Evolutionary conservation across 2,888 invertebrate genomes (phyloP).

Genomic region (Calliopum simillimum): DNA sequence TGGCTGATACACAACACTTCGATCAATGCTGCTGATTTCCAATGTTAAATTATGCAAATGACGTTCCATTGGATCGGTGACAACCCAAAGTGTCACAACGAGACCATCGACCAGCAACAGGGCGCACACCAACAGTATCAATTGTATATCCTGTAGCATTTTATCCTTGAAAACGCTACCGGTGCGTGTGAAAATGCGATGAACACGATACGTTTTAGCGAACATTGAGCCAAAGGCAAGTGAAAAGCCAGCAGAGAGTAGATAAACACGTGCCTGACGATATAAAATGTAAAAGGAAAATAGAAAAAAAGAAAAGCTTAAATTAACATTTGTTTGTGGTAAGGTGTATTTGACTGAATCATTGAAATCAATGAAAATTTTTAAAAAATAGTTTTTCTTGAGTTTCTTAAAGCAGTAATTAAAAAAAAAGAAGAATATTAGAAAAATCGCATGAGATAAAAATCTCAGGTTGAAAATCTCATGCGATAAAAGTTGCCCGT

Average conservation of each 20-base stretch:
- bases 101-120: constrained; percentile 85
- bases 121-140: constrained; percentile 85
- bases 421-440: too few species aligned
- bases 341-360: not conserved
- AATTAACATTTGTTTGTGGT: not conserved
- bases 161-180: constrained; percentile 90
- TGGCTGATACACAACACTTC: constrained; percentile 87
- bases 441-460: too few species aligned
- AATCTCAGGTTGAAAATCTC: too few species aligned
- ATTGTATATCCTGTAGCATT: constrained; percentile 88
- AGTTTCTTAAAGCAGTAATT: too few species aligned
- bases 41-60: constrained; percentile 85
- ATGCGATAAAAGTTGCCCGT: too few species aligned
- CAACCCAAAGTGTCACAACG: constrained; percentile 86
- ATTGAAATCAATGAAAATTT: too few species aligned
- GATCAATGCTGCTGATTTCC: constrained; percentile 80
- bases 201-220: constrained; percentile 92
- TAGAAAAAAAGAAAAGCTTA: not conserved
- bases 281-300: too few species aligned
- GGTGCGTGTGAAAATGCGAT: constrained; percentile 89
- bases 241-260: constrained; percentile 91
- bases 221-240: constrained; percentile 95
- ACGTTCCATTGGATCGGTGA: constrained; percentile 87
- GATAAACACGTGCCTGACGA: constrained; percentile 84
- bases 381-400: too few species aligned